phyloP scores from a whole-genome alignment of 2,797 vertebrate genomes.

The Holocentrus rufus region DNA sequence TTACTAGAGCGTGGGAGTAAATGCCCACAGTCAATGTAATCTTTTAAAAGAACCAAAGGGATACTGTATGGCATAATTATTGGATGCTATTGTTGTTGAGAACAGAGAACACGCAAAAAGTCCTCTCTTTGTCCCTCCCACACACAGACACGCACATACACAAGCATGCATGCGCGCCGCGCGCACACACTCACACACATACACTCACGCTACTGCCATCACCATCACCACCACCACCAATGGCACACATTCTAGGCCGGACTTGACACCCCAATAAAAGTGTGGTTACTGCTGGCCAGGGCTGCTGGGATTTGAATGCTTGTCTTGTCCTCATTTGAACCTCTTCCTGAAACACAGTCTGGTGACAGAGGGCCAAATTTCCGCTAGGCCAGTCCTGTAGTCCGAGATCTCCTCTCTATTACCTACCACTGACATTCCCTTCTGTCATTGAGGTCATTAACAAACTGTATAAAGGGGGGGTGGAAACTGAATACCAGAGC shows the following conservation, averaged over 20 bases:
- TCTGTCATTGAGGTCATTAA: slow-evolving; percentile 72
- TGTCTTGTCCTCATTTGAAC: slow-evolving; percentile 83
- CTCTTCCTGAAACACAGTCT: slow-evolving; percentile 74
- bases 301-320: slow-evolving; percentile 74
- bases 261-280: slow-evolving; percentile 81
- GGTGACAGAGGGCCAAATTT: slow-evolving; percentile 75
- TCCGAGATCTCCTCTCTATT: slow-evolving; percentile 63
- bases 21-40: slow-evolving; percentile 49
- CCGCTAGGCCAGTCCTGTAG: slow-evolving; percentile 60
- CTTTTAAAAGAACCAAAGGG: slow-evolving; percentile 42
- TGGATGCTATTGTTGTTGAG: slow-evolving; percentile 59
- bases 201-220: slow-evolving; percentile 25
- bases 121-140: slow-evolving; percentile 54
- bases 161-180: slow-evolving; percentile 27
- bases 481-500: slow-evolving; percentile 68
- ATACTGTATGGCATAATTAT: slow-evolving; percentile 53
- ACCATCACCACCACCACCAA: slow-evolving; percentile 56
- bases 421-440: slow-evolving; percentile 74
- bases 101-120: slow-evolving; percentile 60
- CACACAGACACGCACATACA: slow-evolving; percentile 38
- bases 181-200: slow-evolving; percentile 33
- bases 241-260: slow-evolving; percentile 68
- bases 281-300: slow-evolving; percentile 77
- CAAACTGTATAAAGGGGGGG: slow-evolving; percentile 66
- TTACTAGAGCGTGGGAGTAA: slow-evolving; percentile 39